Conservation (phyloP, 2,888 invertebrate species). For the Thelaira solivaga region DNA sequence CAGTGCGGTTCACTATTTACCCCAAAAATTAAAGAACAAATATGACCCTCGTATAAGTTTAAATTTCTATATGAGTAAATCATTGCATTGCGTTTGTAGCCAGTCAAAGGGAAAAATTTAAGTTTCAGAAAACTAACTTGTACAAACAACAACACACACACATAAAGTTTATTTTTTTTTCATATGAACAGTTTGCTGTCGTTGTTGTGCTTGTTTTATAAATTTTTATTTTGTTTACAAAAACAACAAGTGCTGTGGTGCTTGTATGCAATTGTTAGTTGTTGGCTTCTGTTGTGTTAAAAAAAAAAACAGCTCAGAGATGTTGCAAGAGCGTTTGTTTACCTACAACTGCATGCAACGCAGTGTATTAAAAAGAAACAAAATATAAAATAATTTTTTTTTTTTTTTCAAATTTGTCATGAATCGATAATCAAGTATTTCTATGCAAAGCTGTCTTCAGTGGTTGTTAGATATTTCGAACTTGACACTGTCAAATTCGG, state of each 20-base stretch:
- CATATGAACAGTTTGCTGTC: not conserved
- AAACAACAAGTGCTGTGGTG: conserved; percentile 46
- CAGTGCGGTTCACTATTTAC: too few species aligned
- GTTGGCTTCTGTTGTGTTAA: conserved; percentile 20
- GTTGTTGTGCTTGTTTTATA: conserved; percentile 26
- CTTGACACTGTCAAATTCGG: conserved; percentile 25
- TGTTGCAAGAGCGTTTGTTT: conserved; percentile 18
- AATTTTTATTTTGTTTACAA: conserved; percentile 36
- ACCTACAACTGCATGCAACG: not conserved
- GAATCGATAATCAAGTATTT: not conserved
- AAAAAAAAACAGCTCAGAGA: not conserved
- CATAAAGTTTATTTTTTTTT: not conserved
- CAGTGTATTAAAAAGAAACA: too few species aligned
- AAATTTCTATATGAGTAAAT: not conserved
- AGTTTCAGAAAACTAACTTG: conserved; percentile 34
- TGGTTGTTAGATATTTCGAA: not conserved
- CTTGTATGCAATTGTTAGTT: conserved; percentile 1
- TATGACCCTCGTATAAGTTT: not conserved
- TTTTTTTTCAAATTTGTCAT: not conserved
- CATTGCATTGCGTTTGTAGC: not conserved
- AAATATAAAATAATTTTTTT: too few species aligned
- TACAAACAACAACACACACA: not conserved
- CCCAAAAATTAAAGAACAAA: too few species aligned
- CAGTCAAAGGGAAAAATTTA: conserved; percentile 23
- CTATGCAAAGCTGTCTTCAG: not conserved